phyloP scores from a whole-genome alignment of 1,140 invertebrate species.

The Zaprionus nigranus region DNA sequence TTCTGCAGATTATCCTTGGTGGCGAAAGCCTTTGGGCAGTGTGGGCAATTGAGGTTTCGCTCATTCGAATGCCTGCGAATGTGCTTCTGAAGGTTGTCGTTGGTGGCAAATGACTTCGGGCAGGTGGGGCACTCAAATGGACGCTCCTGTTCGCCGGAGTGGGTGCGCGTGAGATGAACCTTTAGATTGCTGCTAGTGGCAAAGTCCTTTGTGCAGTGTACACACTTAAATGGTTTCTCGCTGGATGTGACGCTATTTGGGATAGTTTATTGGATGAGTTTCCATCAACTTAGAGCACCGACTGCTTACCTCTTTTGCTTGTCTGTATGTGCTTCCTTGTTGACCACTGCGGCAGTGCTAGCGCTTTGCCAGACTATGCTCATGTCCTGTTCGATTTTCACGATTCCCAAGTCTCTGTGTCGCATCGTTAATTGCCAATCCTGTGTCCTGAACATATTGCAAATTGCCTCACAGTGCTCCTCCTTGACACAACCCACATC shows the following conservation, averaged over 20 bases:
- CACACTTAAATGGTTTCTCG: conserved; percentile 41
- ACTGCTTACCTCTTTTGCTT: conserved; percentile 35
- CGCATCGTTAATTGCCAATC: conserved; percentile 41
- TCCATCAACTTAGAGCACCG: not conserved
- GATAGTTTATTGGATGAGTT: not conserved
- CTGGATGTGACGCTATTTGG: not conserved
- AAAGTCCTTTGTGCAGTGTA: conserved; percentile 39
- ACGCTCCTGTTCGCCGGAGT: conserved; percentile 41
- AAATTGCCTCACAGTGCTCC: conserved; percentile 45
- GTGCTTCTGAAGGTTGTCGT: conserved; percentile 45
- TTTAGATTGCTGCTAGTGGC: conserved; percentile 42
- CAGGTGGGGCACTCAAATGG: conserved; percentile 40
- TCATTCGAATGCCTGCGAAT: conserved; percentile 43
- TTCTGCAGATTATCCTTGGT: conserved; percentile 49
- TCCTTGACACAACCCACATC: conserved; percentile 43
- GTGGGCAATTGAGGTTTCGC: conserved; percentile 31
- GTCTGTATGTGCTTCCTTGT: conserved; percentile 14
- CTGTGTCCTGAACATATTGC: conserved; percentile 42
- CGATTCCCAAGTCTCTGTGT: conserved; percentile 37
- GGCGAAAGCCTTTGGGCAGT: conserved; percentile 44
- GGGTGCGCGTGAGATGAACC: conserved; percentile 35
- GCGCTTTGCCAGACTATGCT: conserved; percentile 40
- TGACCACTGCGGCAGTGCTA: not conserved
- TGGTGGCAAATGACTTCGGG: conserved; percentile 38
- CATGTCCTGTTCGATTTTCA: conserved; percentile 46